phyloP scores from a whole-genome alignment of 1,140 invertebrate species.

The Lordiphosa collinella region DNA sequence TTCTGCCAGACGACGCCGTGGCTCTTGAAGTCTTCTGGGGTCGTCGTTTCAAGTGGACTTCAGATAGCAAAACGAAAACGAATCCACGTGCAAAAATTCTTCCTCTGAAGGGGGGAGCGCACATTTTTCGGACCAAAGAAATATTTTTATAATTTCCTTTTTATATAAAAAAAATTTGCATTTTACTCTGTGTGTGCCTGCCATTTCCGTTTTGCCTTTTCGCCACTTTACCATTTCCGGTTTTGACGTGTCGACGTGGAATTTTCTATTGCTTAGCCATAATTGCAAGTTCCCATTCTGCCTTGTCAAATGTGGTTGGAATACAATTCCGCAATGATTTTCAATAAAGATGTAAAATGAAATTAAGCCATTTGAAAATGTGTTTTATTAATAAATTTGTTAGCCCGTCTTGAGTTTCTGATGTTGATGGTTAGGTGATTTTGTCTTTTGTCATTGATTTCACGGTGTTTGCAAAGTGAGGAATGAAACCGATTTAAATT shows the following conservation, averaged over 20 bases:
- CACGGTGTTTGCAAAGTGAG: too few relatives aligned
- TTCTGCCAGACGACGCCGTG: slow-evolving; percentile 50
- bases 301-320: slow-evolving; percentile 14
- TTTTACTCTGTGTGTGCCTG: slow-evolving; percentile 42
- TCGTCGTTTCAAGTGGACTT: slow-evolving; percentile 53
- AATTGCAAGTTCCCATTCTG: slow-evolving; percentile 39
- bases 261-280: slow-evolving; percentile 39
- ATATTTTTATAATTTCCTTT: slow-evolving; percentile 72
- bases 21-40: slow-evolving; percentile 47
- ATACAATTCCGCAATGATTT: slow-evolving; percentile 45
- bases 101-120: slow-evolving; percentile 1
- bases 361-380: slow-evolving; percentile 46
- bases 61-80: slow-evolving; percentile 40
- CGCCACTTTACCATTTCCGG: slow-evolving; percentile 71
- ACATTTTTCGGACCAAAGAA: slow-evolving; percentile 29
- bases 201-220: slow-evolving; percentile 54
- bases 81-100: slow-evolving; percentile 63
- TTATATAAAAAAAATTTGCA: slow-evolving; percentile 53
- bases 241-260: slow-evolving; percentile 46
- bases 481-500: too few relatives aligned
- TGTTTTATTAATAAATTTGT: slow-evolving; percentile 5
- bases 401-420: not conserved
- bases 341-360: slow-evolving; percentile 37
- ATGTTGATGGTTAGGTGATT: too few relatives aligned
- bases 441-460: too few relatives aligned